Base-by-base conservation (phyloP, 2,888 invertebrate genomes). In the Anthoptus insignis region DNA sequence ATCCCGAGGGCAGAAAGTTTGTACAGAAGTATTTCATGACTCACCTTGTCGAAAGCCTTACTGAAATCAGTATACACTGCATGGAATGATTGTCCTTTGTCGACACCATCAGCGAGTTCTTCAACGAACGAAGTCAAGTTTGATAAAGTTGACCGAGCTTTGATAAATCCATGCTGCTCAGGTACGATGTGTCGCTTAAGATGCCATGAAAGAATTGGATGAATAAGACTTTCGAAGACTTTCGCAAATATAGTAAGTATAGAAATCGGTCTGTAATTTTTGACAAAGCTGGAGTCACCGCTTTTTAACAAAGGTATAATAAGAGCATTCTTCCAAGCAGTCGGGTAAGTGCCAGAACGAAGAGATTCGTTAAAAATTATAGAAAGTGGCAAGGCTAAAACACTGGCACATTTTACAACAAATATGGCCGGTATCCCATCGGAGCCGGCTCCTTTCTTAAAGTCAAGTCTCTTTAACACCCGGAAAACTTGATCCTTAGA, bases 81-180 rank as follows among this genome's bases (percentile, higher is more conserved):
- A 47, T 68, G 64, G 9, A 57, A 19, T 5, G 65, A 63, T 6
- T 59, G 34, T 13, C 58, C 49, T 19, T 13, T 14, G 47, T 72
- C 73, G 3, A 73, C 6, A 0, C 34, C 21, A 24, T 65, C 57
- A 22, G 54, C 42, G 3, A 73, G 9, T 14, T 58, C 29, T 16
- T 70, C 39, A 1, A 64, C 57, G 57, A 64, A 57, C 1, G 50
- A 50, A 37, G 50, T 32, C 19, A 73, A 21, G 29, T 72, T 73
- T 0, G 68, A 66, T 8, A 37, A 5, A 1, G 71, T 71, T 0
- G 71, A 75, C 11, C 66, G 59, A 0, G n/a, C 21, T 29, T 56
- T 59, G 1, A 71, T 37, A 42, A 75, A 75, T 1, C 73, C 73
- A 39, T 73, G 74, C 39, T 73, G 71, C 1, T 64, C 14, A 0